Evolutionary conservation across 2,797 vertebrate species (phyloP).

Genomic region (Alexandromys oeconomus): DNA sequence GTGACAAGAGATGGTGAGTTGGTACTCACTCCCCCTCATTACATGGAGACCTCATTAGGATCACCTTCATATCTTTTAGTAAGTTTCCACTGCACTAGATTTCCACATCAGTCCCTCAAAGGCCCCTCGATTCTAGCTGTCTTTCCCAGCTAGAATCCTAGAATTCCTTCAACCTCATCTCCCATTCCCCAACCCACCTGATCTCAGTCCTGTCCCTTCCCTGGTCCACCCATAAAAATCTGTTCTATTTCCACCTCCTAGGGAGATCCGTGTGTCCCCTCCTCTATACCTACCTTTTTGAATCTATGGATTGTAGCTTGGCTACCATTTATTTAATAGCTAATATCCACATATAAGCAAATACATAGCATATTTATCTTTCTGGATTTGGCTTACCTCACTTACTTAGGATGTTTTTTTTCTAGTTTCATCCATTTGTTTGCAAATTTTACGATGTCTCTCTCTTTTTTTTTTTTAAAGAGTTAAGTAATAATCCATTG

Average conservation of each 20-base stretch:
- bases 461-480: neutral
- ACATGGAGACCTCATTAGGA: neutral
- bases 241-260: neutral
- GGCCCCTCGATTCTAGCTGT: neutral
- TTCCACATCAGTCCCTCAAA: neutral
- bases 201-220: neutral
- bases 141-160: neutral
- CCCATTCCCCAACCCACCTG: neutral
- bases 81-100: neutral
- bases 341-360: neutral
- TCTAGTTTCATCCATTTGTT: neutral
- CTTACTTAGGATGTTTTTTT: neutral
- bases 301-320: neutral
- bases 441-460: neutral
- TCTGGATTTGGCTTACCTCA: neutral
- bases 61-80: neutral
- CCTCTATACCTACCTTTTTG: neutral
- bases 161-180: neutral
- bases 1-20: neutral
- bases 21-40: neutral
- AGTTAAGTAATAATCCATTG: neutral
- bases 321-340: neutral
- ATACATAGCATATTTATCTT: neutral
- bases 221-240: neutral
- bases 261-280: neutral